Base-by-base conservation (phyloP, 2,797 vertebrate genomes). In the Setipinna tenuifilis region DNA sequence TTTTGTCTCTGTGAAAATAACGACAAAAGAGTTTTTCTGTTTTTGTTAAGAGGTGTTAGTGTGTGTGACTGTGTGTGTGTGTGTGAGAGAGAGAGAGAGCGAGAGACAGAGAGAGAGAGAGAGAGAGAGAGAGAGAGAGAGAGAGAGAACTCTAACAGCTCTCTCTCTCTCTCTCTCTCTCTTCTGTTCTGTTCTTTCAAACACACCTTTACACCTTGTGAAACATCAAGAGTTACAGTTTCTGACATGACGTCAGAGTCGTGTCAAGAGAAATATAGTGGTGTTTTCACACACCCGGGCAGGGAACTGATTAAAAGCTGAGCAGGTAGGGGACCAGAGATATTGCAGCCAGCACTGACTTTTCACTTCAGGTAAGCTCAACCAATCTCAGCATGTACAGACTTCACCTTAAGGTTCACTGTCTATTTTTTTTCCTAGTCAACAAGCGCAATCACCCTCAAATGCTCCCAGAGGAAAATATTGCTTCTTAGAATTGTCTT, bases 301-400 rank as follows among this genome's bases (percentile, higher is more conserved):
- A 59, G 25, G 62, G 28, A 21, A 23, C 71, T 89, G 83, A 89
- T 92, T 88, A 85, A 87, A 86, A 89, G 84, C 84, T 85, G 91
- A 93, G 86, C 83, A 89, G 88, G 89, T 85, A 89, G 87, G 88
- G 23, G 85, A 75, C 88, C 88, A 75, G 85, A 83, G 88, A 88
- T 88, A 82, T 88, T 89, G 88, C 86, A 83, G 71, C 75, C 84
- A 86, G 90, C 88, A 82, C 25, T 85, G 62, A 82, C 88, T 89
- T 92, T 93, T 93, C 91, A 90, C 91, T 93, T 91, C 87, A 90
- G 87, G 93, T 94, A 88, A 90, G 89, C 75, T 83, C 86, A 86
- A 62, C 83, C 21, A 31, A 57, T 84, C 86, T 92, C 85, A 89
- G 88, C 71, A 25, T 78, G 57, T 59, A 10, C 44, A 61, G 78